phyloP scores from a whole-genome alignment of 2,797 vertebrate species.

The Crocodylus rhombifer region DNA sequence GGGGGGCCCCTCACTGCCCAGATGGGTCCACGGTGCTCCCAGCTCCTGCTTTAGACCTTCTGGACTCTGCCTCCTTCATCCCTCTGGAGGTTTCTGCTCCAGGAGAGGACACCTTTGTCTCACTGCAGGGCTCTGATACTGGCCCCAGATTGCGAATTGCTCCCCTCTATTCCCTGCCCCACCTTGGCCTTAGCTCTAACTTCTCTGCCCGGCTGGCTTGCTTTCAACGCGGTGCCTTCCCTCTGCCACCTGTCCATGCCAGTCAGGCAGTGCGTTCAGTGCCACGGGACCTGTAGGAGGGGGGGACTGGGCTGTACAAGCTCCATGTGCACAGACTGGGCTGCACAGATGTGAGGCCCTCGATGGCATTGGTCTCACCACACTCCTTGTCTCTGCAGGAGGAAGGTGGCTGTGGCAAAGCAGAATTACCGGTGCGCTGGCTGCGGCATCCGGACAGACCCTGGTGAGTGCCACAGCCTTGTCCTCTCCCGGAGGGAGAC shows the following conservation, averaged over 20 bases:
- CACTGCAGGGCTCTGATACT: not conserved
- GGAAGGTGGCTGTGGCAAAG: slow-evolving; percentile 93
- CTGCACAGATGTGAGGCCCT: too few relatives aligned
- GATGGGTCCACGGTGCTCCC: too few relatives aligned
- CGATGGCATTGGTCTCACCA: too few relatives aligned
- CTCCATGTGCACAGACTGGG: too few relatives aligned
- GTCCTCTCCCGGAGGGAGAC: rapidly evolving
- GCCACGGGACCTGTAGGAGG: too few relatives aligned
- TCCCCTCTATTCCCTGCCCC: too few relatives aligned
- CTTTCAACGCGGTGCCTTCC: not conserved
- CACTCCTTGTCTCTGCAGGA: slow-evolving; percentile 80
- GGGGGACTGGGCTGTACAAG: too few relatives aligned
- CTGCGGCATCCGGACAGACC: slow-evolving; percentile 94
- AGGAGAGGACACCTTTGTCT: not conserved
- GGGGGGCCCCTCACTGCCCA: not conserved
- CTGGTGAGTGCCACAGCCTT: slow-evolving; percentile 83
- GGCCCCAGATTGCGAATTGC: not conserved
- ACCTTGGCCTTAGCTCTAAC: too few relatives aligned
- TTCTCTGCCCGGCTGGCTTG: too few relatives aligned
- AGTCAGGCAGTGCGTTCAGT: not conserved
- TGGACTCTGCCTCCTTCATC: not conserved
- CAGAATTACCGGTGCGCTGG: slow-evolving; percentile 98
- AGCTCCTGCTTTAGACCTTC: not conserved
- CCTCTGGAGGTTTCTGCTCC: not conserved
- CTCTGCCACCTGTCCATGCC: not conserved